Conservation (phyloP, 2,888 invertebrate genomes). For the Lasiommata megera region DNA sequence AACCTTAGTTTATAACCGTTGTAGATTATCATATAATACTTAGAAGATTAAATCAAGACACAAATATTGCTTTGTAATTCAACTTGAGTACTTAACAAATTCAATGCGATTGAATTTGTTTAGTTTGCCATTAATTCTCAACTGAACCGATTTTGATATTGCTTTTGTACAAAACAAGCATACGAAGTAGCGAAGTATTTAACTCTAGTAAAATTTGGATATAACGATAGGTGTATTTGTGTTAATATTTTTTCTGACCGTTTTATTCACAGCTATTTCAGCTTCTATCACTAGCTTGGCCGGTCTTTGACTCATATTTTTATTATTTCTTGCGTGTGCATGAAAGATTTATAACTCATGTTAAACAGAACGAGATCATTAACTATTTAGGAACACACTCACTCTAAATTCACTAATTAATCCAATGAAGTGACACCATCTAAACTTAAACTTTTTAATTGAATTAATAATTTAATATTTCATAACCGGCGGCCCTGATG, state of each 20-base stretch:
- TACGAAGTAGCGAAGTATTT: no score
- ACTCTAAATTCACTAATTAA: constrained; percentile 17
- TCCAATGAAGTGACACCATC: constrained; percentile 24
- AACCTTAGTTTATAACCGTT: background rate
- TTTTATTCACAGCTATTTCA: no score
- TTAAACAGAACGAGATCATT: background rate
- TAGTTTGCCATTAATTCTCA: no score
- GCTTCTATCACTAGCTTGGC: no score
- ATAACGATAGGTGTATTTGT: no score
- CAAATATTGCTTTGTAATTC: no score
- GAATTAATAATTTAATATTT: constrained; percentile 36
- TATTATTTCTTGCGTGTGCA: background rate
- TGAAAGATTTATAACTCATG: background rate
- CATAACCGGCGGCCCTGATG: constrained; percentile 38
- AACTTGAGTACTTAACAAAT: no score
- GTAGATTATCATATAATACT: constrained; percentile 2
- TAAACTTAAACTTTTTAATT: constrained; percentile 30
- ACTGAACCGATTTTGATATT: no score
- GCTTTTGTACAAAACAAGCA: no score
- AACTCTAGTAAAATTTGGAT: no score
- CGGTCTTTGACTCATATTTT: background rate
- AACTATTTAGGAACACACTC: constrained; percentile 1
- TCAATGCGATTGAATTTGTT: no score
- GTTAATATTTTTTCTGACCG: no score
- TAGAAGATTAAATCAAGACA: background rate